phyloP scores from a whole-genome alignment of 2,888 invertebrate species.

The Lycia hirtaria region DNA sequence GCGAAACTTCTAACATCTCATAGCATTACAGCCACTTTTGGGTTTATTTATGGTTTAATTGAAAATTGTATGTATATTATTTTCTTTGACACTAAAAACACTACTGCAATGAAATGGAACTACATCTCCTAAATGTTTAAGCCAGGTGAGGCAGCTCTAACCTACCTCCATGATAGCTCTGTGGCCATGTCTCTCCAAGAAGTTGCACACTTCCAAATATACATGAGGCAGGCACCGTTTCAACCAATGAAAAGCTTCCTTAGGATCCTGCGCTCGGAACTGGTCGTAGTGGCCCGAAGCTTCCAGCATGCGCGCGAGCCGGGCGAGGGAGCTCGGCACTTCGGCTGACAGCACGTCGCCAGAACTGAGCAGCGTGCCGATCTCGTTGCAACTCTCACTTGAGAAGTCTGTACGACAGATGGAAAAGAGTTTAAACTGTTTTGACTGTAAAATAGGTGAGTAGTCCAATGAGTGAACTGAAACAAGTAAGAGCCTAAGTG shows the following conservation, averaged over 20 bases:
- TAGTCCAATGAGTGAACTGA: too few species aligned
- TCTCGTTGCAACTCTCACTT: constrained; percentile 88
- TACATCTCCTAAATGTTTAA: too few species aligned
- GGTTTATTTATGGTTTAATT: too few species aligned
- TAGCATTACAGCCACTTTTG: too few species aligned
- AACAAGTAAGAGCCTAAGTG: too few species aligned
- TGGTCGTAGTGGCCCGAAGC: constrained; percentile 71
- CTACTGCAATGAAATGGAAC: not conserved
- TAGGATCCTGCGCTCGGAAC: constrained; percentile 74
- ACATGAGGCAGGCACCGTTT: constrained; percentile 58
- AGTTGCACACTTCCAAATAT: constrained; percentile 67
- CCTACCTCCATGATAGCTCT: constrained; percentile 87
- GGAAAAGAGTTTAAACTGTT: too few species aligned
- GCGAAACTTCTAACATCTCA: too few species aligned
- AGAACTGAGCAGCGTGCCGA: constrained; percentile 88
- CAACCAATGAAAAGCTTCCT: constrained; percentile 85
- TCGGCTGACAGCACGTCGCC: constrained; percentile 91
- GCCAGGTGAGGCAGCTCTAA: too few species aligned
- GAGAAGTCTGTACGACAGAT: constrained; percentile 81
- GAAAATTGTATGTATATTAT: too few species aligned
- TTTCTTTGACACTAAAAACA: too few species aligned
- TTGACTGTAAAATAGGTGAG: too few species aligned
- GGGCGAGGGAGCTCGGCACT: constrained; percentile 85
- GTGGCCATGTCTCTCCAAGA: constrained; percentile 90
- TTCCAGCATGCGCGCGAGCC: constrained; percentile 74